Percentiles rank a stretch among this genome's conserved stretches.
phyloP scores from a whole-genome alignment of 2,113 vertebrate species.

The Dasyornis broadbenti region DNA sequence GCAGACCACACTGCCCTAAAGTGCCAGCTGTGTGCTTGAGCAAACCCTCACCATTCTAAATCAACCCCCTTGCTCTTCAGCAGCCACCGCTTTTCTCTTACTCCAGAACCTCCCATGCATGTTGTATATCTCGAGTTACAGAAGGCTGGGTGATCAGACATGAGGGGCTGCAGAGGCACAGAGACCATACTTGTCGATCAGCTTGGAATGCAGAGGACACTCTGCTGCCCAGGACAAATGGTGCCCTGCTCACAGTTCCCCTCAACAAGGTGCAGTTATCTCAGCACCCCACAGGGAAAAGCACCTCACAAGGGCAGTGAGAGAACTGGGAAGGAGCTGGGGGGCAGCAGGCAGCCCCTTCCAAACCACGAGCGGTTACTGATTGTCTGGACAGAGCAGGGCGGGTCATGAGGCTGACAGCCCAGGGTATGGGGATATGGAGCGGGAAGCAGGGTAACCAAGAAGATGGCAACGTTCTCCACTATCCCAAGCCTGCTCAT shows the following conservation, averaged over 20 bases:
- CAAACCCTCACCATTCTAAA: background rate
- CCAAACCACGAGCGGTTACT: background rate
- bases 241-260: background rate
- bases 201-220: background rate
- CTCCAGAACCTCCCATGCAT: background rate
- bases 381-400: background rate
- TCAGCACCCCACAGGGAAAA: background rate
- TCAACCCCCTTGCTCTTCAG: background rate
- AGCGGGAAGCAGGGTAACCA: background rate
- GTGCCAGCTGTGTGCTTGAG: background rate
- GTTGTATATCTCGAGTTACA: background rate
- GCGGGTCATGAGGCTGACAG: background rate
- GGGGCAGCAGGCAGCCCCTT: background rate
- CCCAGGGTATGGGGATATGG: no score
- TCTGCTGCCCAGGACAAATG: background rate
- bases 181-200: background rate
- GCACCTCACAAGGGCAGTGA: background rate
- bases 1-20: background rate
- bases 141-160: background rate
- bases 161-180: background rate
- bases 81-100: background rate
- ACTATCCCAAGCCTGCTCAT: background rate
- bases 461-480: background rate
- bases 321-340: background rate
- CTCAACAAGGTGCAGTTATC: background rate